phyloP scores from a whole-genome alignment of 2,797 vertebrate species.

The Australoheros facetus region DNA sequence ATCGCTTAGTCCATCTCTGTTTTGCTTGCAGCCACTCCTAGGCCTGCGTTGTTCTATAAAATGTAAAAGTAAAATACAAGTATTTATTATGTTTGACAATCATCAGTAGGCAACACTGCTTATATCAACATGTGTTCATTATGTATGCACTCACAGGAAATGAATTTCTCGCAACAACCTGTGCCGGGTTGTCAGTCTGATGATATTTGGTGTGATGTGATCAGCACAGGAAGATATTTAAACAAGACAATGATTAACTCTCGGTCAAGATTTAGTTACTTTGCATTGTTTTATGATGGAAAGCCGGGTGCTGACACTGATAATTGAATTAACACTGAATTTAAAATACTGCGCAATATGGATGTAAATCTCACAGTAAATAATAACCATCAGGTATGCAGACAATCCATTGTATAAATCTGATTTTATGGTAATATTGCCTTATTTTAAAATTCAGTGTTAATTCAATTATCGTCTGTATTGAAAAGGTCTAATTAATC shows the following conservation, averaged over 20 bases:
- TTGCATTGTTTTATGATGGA: not conserved
- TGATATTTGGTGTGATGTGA: not conserved
- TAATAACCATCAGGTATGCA: no score
- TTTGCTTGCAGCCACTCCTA: not conserved
- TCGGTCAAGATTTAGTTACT: not conserved
- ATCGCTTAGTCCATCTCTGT: no score
- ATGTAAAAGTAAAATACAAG: not conserved
- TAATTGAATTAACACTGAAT: not conserved
- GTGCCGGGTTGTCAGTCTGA: not conserved
- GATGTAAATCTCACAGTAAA: no score
- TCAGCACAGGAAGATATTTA: not conserved
- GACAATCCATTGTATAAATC: no score
- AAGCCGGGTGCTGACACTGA: not conserved
- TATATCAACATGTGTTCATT: not conserved
- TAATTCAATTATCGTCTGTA: no score
- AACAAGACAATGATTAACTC: not conserved
- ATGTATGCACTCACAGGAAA: not conserved
- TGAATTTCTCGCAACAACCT: not conserved
- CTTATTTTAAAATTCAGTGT: no score
- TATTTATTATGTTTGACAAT: not conserved
- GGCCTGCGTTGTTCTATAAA: not conserved
- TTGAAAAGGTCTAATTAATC: no score
- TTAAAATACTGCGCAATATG: no score
- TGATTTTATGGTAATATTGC: no score
- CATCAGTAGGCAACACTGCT: not conserved